Evolutionary conservation across 2,888 invertebrate genomes (phyloP).

Genomic region (Melinaea menophilus): DNA sequence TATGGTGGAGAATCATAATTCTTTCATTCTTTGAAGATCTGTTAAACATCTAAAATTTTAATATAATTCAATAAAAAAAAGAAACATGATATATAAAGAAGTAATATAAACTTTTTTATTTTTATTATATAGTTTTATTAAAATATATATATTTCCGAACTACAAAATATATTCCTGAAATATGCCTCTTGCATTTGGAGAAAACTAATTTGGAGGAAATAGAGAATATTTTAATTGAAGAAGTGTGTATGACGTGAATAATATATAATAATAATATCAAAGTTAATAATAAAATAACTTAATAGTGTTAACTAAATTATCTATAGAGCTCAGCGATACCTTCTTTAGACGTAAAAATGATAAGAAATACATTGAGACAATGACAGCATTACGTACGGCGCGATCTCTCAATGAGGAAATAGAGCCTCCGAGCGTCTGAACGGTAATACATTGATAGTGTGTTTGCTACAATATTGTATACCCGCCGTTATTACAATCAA

Average conservation of each 20-base stretch:
- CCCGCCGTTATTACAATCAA: background rate
- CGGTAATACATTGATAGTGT: background rate
- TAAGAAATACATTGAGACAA: constrained; percentile 50
- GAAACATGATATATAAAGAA: too few relatives aligned
- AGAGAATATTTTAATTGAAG: constrained; percentile 51
- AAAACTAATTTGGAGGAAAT: constrained; percentile 62
- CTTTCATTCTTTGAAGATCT: too few relatives aligned
- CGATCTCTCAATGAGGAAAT: constrained; percentile 49
- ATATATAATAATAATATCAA: constrained; percentile 44
- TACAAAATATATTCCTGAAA: constrained; percentile 57
- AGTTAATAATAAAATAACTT: background rate
- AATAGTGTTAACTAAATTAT: background rate
- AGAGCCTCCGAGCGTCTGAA: constrained; percentile 35
- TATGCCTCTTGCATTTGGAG: constrained; percentile 45
- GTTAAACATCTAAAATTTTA: too few relatives aligned
- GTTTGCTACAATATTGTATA: background rate
- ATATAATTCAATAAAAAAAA: too few relatives aligned
- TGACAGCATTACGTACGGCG: constrained; percentile 44
- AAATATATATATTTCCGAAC: constrained; percentile 22
- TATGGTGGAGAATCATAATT: too few relatives aligned
- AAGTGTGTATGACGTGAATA: constrained; percentile 43
- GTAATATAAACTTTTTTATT: too few relatives aligned
- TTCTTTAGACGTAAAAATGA: constrained; percentile 55
- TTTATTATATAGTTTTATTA: constrained; percentile 27
- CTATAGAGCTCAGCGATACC: constrained; percentile 51